Percentiles rank a stretch among this genome's conserved stretches.
Conservation (phyloP, 2,797 vertebrate species). For the Allobates femoralis region DNA sequence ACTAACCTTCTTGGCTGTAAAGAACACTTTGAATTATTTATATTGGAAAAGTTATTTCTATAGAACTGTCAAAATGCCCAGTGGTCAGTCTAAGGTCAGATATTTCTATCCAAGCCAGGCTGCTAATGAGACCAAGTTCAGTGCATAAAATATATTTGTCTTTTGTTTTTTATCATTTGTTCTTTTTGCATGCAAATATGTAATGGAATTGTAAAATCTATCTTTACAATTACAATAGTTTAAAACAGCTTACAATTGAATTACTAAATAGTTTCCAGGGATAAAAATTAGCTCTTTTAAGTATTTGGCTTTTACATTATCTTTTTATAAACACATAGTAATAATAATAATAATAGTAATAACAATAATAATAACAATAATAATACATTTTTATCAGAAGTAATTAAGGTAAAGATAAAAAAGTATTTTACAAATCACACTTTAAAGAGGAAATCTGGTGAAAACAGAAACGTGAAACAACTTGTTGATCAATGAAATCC, state of each 20-base stretch:
- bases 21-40: conserved; percentile 63
- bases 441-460: background rate
- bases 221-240: background rate
- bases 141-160: background rate
- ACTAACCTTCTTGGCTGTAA: conserved; percentile 57
- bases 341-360: no score
- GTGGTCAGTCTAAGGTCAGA: conserved; percentile 20
- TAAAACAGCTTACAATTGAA: background rate
- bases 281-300: background rate
- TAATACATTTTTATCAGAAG: background rate
- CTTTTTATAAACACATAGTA: no score
- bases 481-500: no score
- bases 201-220: background rate
- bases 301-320: background rate
- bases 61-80: conserved; percentile 44
- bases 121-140: conserved; percentile 29
- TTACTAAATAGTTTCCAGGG: background rate
- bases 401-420: background rate
- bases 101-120: background rate
- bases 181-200: conserved; percentile 31
- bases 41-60: conserved; percentile 55
- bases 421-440: background rate
- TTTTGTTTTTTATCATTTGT: background rate
- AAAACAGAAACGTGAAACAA: no score
- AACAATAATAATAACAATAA: no score